Evolutionary conservation across 2,797 vertebrate genomes (phyloP).

Genomic region (Neomorphus geoffroyi): DNA sequence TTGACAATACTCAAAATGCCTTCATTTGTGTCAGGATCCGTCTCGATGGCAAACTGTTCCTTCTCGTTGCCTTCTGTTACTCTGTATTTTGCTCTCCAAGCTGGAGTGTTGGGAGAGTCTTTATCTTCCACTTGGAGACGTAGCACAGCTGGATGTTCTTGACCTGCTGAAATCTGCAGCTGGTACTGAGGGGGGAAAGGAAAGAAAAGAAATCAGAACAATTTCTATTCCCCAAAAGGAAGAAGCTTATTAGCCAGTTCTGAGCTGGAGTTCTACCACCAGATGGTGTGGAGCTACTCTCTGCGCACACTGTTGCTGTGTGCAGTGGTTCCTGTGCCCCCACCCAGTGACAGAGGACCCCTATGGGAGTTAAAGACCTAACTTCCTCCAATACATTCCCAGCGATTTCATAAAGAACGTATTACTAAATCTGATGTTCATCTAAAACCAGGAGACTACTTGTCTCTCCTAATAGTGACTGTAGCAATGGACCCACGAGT

Average conservation of each 20-base stretch:
- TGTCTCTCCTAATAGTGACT: not conserved
- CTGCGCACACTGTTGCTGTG: not conserved
- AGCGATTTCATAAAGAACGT: not conserved
- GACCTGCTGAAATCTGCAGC: slow-evolving; percentile 63
- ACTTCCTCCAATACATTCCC: not conserved
- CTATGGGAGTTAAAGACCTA: too few relatives aligned
- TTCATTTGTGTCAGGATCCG: slow-evolving; percentile 82
- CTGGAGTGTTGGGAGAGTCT: slow-evolving; percentile 75
- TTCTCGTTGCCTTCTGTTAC: slow-evolving; percentile 79
- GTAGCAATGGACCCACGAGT: not conserved
- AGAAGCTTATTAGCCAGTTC: not conserved
- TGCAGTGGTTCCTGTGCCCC: not conserved
- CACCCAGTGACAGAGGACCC: not conserved
- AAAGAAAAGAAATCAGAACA: not conserved
- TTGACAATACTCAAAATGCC: slow-evolving; percentile 82
- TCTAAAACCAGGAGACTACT: not conserved
- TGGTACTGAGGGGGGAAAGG: slow-evolving; percentile 9
- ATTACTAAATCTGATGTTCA: not conserved
- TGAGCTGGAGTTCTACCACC: not conserved
- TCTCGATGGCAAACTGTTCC: slow-evolving; percentile 73
- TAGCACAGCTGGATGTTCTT: slow-evolving; percentile 29
- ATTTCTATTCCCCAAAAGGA: not conserved
- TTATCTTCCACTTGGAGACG: slow-evolving; percentile 77
- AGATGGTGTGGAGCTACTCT: not conserved
- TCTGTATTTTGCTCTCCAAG: slow-evolving; percentile 77